Evolutionary conservation across 2,888 invertebrate species (phyloP), one percentile per base, ranked within the genome.

Genomic region (Lordiphosa andalusiaca): DNA sequence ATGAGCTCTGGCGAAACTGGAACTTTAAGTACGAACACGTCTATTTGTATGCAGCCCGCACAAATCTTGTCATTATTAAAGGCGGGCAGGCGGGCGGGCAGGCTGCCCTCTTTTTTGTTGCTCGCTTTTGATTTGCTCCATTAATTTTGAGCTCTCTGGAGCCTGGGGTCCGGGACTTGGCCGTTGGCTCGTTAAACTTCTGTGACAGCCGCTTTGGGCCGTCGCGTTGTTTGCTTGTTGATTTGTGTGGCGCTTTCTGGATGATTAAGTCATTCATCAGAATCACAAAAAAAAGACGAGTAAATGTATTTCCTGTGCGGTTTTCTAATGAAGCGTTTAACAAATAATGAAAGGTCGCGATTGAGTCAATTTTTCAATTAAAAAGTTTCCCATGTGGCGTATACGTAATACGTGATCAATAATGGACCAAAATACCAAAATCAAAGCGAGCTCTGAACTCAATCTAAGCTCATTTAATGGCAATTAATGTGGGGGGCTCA

Each of bases 41-140:
- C 30, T 37, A 25, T 77, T 82, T 57, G 78, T 71, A 77, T 77
- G 84, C 77, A 61, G 54, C 69, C 48, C 82, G 66, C 82, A 77
- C 84, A 84, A 77, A 77, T 77, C 84, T 82, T 64, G 78, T 62
- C 82, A 78, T 84, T 77, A 84, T 73, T 84, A 82, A 82, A 66
- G 60, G 37, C 42, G 16, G 53, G 51, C 41, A 2, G 16, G 16
- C 16, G 2, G 16, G 16, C 16, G 2, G 19, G 46, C 37, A 39
- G 44, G 12, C 44, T 33, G 30, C 36, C 49, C 38, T 38, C 40
- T 35, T 12, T 39, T 48, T 25, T 33, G 33, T 36, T 41, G 16
- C 21, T 52, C 36, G n/a, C 51, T 64, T 61, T 71, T 67, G 77
- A 77, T 77, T 84, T 82, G 77, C 64, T 60, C 74, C 77, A 77